Conservation (phyloP, 1,140 invertebrate species). For the Radopholus similis region DNA sequence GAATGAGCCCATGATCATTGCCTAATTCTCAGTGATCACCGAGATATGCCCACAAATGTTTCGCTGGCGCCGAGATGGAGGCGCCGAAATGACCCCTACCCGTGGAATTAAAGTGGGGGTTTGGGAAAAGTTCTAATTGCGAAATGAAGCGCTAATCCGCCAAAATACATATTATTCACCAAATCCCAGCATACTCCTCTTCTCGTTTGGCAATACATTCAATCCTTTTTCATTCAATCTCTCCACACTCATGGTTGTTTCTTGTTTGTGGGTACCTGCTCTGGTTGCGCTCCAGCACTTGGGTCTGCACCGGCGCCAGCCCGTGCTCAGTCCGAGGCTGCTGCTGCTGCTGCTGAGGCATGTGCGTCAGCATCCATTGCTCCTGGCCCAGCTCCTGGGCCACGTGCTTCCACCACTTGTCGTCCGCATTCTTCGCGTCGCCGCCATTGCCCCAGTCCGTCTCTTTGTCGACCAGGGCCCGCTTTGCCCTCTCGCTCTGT, state of each 20-base stretch:
- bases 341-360: background rate
- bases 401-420: background rate
- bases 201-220: no score
- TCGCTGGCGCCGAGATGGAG: background rate
- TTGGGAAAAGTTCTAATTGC: no score
- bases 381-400: conserved; percentile 1
- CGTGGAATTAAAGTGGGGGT: no score
- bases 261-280: no score
- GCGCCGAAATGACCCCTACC: no score
- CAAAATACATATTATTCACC: no score
- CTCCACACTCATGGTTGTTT: no score
- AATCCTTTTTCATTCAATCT: no score
- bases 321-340: background rate
- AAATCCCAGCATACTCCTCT: no score
- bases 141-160: no score
- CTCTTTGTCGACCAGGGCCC: background rate
- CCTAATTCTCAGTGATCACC: background rate
- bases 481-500: conserved; percentile 5
- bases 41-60: background rate
- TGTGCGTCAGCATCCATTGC: background rate
- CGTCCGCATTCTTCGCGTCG: background rate
- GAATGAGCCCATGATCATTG: no score
- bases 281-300: conserved; percentile 5
- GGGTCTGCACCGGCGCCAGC: background rate
- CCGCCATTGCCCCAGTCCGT: background rate